These are phyloP conservation scores for Rhineura floridana DNA, from an alignment of 2,113 vertebrate species.

Conservation along the genomic window DNA sequence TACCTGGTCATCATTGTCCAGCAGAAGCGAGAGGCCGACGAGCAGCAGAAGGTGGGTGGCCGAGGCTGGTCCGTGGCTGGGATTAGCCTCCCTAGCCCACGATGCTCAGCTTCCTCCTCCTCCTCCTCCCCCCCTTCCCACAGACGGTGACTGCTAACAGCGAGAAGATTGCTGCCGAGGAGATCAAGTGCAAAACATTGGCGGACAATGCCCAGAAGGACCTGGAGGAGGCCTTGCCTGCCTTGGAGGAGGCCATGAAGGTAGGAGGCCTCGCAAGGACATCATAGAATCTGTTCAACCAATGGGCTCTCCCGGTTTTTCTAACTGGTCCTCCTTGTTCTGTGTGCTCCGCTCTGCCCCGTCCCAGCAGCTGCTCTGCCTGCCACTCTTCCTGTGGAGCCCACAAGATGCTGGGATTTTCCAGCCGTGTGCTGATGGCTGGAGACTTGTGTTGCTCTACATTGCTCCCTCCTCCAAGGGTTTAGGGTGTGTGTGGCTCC, in stretches of 20 bases:
- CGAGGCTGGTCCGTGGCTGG: too few species aligned
- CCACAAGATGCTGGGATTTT: background rate
- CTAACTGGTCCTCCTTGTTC: background rate
- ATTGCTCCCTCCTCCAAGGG: background rate
- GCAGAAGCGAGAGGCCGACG: constrained; percentile 84
- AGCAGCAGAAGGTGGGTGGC: constrained; percentile 82
- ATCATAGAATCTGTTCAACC: background rate
- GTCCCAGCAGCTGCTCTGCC: background rate
- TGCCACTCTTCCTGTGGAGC: background rate
- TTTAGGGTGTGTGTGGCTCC: background rate
- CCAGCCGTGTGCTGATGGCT: background rate
- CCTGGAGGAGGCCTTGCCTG: constrained; percentile 87
- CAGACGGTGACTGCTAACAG: constrained; percentile 84
- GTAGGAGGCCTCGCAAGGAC: constrained; percentile 54
- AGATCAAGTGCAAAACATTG: constrained; percentile 85
- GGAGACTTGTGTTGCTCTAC: background rate
- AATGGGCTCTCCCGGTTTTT: too few species aligned
- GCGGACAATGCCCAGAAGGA: constrained; percentile 89
- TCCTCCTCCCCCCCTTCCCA: background rate
- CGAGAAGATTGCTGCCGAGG: constrained; percentile 85
- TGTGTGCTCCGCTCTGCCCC: background rate
- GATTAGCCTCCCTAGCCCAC: too few species aligned
- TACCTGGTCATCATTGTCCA: constrained; percentile 86
- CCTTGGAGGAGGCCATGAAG: constrained; percentile 89
- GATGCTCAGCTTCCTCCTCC: background rate